A percentile compares a stretch with the other conserved stretches of the same genome.
Evolutionary conservation across 2,797 vertebrate genomes (phyloP).

Genomic region (Lateolabrax maculatus): DNA sequence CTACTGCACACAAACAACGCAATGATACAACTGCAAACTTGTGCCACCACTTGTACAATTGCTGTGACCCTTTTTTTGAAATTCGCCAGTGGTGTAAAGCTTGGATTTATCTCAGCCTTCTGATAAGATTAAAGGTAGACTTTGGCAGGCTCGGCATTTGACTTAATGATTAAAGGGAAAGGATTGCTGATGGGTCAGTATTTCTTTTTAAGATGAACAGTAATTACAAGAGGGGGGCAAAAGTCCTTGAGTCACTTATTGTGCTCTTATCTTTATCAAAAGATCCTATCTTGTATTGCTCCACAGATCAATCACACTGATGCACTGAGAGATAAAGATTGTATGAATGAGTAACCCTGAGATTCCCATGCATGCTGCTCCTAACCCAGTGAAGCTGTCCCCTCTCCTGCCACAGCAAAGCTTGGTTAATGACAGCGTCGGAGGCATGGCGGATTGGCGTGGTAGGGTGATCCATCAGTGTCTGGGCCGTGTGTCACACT

Average conservation of each 20-base stretch:
- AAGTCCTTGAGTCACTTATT: constrained; percentile 66
- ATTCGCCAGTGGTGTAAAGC: constrained; percentile 54
- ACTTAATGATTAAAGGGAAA: constrained; percentile 84
- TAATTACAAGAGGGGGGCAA: constrained; percentile 69
- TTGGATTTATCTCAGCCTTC: constrained; percentile 80
- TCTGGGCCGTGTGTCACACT: constrained; percentile 76
- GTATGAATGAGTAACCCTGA: constrained; percentile 65
- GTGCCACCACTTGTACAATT: constrained; percentile 31
- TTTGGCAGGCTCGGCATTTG: constrained; percentile 83
- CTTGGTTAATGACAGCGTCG: constrained; percentile 80
- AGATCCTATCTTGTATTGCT: constrained; percentile 56
- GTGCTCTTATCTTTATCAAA: constrained; percentile 63
- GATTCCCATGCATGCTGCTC: constrained; percentile 43
- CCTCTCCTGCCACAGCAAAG: constrained; percentile 29
- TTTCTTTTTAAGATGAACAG: constrained; percentile 47
- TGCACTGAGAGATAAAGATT: constrained; percentile 57
- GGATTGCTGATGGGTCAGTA: constrained; percentile 66
- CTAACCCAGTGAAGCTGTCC: constrained; percentile 42
- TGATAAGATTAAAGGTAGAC: constrained; percentile 90
- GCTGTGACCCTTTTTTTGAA: constrained; percentile 24
- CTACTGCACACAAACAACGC: constrained; percentile 52
- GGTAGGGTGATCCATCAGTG: constrained; percentile 83
- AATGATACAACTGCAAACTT: constrained; percentile 25
- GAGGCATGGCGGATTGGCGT: constrained; percentile 61
- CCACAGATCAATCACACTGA: constrained; percentile 60